Evolutionary conservation across 2,113 vertebrate species (phyloP).

Genomic region (Fulmarus glacialis): DNA sequence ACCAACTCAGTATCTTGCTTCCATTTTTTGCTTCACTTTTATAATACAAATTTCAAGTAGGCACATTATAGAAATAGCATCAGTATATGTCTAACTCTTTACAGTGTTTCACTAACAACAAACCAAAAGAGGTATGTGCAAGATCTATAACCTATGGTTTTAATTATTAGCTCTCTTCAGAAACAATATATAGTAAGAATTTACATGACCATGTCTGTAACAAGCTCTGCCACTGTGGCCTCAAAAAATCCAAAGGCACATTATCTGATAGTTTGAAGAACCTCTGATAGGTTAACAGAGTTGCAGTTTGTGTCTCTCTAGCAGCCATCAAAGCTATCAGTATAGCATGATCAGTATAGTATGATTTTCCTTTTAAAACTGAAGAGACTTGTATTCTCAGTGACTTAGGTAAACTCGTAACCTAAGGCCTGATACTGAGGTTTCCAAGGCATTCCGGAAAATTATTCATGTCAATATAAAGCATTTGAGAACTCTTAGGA

Average conservation of each 20-base stretch:
- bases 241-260: neutral
- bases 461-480: neutral
- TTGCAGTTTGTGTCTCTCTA: neutral
- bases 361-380: neutral
- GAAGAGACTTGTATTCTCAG: neutral
- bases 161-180: neutral
- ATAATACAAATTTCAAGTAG: neutral
- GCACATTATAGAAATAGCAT: neutral
- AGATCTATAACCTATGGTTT: neutral
- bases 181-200: neutral
- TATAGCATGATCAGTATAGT: neutral
- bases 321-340: neutral
- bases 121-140: neutral
- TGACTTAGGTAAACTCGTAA: neutral
- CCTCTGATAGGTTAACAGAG: neutral
- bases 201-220: neutral
- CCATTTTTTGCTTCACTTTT: neutral
- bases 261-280: neutral
- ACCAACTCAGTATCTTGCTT: neutral
- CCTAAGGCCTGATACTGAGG: neutral
- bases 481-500: neutral
- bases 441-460: neutral
- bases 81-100: neutral
- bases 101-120: neutral
- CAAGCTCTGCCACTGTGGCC: neutral